Base-by-base conservation (phyloP, 2,888 invertebrate genomes). In the Lasiommata megera region DNA sequence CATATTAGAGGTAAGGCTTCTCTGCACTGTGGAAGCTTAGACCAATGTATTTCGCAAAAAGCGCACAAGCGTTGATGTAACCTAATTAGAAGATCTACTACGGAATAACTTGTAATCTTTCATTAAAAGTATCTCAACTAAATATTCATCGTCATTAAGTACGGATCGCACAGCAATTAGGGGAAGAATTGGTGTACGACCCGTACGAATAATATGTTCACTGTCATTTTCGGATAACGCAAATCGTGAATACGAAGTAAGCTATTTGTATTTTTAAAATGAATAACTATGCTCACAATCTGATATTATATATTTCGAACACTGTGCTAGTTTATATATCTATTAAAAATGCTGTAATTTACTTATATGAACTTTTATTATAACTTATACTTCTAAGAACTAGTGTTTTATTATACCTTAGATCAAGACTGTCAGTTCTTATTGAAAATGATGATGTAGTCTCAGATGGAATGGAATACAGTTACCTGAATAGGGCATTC, bases 361-460 rank as follows among this genome's bases (percentile, higher is more conserved):
- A 87, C 85, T 79, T 85, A 86, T 85, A 80, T 84, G 72, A 87
- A 87, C 80, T 88, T 91, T 91, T 90, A 91, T 85, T 91, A 91
- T 83, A 90, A 88, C 87, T 86, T 88, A 89, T 91, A 91, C 90
- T 91, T 91, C 89, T 84, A 73, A 82, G 72, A 53, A 72, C 58
- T 65, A 68, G 64, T 74, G 80, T 89, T 88, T 85, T 66, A 82
- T 83, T 88, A 69, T n/a, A 43, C 14, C 29, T 23, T 23, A 23
- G 2, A 3, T 5, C 5, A 3, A 23, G 23, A 23, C 2, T 5
- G 2, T 23, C 5, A 3, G 23, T 23, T 23, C 5, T 3, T 23
- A 3, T 23, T 2, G 23, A 23, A 3, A 23, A 23, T n/a, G n/a
- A n/a, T n/a, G n/a, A n/a, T n/a, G n/a, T n/a, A n/a, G n/a, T n/a